A percentile compares a stretch with the other conserved stretches of the same genome.
These are phyloP conservation scores for Pleuronectes platessa DNA, from an alignment of 2,113 vertebrate genomes.

Conservation along the genomic window DNA sequence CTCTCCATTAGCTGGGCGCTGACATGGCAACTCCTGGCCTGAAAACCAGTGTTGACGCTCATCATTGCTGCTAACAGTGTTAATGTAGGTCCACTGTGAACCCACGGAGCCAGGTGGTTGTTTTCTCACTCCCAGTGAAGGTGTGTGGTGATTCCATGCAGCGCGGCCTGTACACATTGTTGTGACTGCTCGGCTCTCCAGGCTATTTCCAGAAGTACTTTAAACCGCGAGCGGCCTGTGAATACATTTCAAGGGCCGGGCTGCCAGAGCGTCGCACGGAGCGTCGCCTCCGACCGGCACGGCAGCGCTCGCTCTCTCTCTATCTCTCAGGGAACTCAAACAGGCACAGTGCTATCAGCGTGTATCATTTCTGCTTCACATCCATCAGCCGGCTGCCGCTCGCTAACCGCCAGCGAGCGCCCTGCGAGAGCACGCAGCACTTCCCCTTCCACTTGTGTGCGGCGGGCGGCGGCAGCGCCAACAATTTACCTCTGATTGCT, in stretches of 20 bases:
- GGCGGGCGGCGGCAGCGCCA: constrained; percentile 14
- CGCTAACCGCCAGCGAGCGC: constrained; percentile 42
- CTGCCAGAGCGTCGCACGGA: constrained; percentile 54
- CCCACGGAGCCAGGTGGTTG: constrained; percentile 3
- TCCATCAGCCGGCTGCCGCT: constrained; percentile 64
- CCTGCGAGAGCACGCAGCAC: constrained; percentile 52
- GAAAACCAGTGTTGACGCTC: constrained; percentile 35
- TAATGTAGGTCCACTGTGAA: neutral
- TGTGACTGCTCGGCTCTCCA: constrained; percentile 54
- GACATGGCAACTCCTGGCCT: constrained; percentile 35
- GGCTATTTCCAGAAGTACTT: constrained; percentile 69
- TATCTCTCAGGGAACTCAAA: constrained; percentile 61
- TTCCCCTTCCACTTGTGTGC: constrained; percentile 61
- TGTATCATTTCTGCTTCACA: constrained; percentile 66
- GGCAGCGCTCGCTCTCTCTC: constrained; percentile 56
- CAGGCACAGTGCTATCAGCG: constrained; percentile 68
- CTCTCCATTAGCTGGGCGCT: constrained; percentile 62
- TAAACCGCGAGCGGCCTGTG: constrained; percentile 47
- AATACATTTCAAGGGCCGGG: constrained; percentile 50
- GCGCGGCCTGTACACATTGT: constrained; percentile 43
- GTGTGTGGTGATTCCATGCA: constrained; percentile 21
- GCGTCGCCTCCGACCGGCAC: neutral
- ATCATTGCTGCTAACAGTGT: constrained; percentile 40
- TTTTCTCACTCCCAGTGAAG: constrained; percentile 50
- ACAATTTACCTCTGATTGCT: constrained; percentile 63